Conservation (phyloP, 2,888 invertebrate species). For the Hyalella azteca region DNA sequence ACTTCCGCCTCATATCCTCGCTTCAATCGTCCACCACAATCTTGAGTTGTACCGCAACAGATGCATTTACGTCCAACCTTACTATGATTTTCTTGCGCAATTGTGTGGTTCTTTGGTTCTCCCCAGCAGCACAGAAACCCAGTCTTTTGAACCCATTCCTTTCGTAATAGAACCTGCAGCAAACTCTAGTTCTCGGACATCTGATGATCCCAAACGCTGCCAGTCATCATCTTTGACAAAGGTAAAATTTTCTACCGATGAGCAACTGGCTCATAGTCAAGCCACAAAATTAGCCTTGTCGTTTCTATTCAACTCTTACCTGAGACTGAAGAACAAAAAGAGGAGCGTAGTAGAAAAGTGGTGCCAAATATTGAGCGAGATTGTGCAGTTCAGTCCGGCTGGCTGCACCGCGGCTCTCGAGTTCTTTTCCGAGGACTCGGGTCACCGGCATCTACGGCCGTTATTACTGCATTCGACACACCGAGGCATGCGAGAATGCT, state of each 20-base stretch:
- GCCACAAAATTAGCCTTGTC: constrained; percentile 62
- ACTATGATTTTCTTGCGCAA: constrained; percentile 64
- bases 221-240: too few relatives aligned
- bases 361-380: constrained; percentile 62
- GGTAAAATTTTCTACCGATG: neutral
- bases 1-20: constrained; percentile 55
- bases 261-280: constrained; percentile 57
- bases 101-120: constrained; percentile 59
- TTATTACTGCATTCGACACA: constrained; percentile 64
- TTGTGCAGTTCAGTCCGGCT: constrained; percentile 62
- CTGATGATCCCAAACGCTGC: neutral
- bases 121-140: neutral
- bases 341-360: constrained; percentile 62
- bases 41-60: constrained; percentile 65
- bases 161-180: neutral
- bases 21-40: constrained; percentile 64
- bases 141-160: neutral
- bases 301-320: constrained; percentile 65
- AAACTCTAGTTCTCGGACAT: neutral
- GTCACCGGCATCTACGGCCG: constrained; percentile 63
- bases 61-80: constrained; percentile 65
- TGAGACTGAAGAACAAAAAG: constrained; percentile 62
- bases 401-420: constrained; percentile 63
- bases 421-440: constrained; percentile 62
- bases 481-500: constrained; percentile 63